Evolutionary conservation across 2,113 vertebrate species (phyloP).

Genomic region (Paracanthobrama guichenoti): DNA sequence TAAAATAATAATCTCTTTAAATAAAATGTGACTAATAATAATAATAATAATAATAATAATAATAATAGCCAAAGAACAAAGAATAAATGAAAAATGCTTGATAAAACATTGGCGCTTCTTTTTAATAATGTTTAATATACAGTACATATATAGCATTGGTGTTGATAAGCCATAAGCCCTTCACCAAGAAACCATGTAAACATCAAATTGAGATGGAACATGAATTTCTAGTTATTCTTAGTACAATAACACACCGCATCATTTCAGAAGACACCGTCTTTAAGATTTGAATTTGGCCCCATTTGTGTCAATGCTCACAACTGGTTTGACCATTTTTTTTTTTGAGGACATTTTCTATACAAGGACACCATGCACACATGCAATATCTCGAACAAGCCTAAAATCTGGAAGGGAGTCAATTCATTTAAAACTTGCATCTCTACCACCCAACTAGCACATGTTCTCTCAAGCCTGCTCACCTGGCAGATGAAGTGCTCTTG

Average conservation of each 20-base stretch:
- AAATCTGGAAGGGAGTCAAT: neutral
- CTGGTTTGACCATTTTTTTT: neutral
- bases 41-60: too few relatives aligned
- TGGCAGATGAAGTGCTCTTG: neutral
- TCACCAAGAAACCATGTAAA: neutral
- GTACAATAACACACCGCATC: neutral
- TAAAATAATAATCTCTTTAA: too few relatives aligned
- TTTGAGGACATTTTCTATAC: neutral
- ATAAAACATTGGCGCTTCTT: too few relatives aligned
- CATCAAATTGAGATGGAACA: neutral
- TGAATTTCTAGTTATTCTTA: neutral
- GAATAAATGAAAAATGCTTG: too few relatives aligned
- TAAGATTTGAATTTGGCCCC: neutral
- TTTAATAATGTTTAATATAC: too few relatives aligned
- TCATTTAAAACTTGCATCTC: neutral
- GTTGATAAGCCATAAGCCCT: too few relatives aligned
- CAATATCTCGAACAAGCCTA: neutral
- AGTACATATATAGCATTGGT: too few relatives aligned
- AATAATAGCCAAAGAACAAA: too few relatives aligned
- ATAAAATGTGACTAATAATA: too few relatives aligned
- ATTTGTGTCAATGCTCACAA: neutral
- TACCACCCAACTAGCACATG: neutral
- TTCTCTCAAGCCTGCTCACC: neutral
- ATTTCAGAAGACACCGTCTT: neutral
- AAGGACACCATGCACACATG: neutral